Percentiles rank a stretch among this genome's conserved stretches.
Evolutionary conservation across 92 coral and sea anemone genomes (phyloP).

Genomic region (Palythoa grandiflora): DNA sequence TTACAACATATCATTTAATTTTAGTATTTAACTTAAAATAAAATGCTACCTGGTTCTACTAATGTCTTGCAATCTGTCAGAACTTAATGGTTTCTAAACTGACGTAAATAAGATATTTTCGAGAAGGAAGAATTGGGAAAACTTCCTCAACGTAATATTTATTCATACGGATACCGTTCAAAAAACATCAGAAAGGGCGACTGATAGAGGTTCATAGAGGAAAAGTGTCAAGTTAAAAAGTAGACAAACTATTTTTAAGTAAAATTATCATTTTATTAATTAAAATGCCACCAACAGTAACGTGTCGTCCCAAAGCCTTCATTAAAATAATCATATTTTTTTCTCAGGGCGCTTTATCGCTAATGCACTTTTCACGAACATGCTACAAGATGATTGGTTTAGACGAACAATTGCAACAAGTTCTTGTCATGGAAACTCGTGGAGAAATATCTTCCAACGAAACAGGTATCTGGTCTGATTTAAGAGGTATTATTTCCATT

Average conservation of each 20-base stretch:
- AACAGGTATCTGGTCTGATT: slow-evolving; percentile 74
- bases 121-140: not conserved
- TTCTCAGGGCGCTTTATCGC: slow-evolving; percentile 2
- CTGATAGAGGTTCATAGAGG: not conserved
- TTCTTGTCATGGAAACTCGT: slow-evolving; percentile 35
- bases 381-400: slow-evolving; percentile 45
- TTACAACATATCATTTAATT: not conserved
- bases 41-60: not conserved
- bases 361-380: slow-evolving; percentile 27
- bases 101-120: not conserved
- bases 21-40: not conserved
- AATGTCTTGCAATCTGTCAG: slow-evolving; percentile 1
- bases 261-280: slow-evolving; percentile 68
- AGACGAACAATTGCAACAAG: slow-evolving; percentile 37
- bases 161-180: not conserved
- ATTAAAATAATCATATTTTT: slow-evolving; percentile 36
- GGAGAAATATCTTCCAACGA: slow-evolving; percentile 48
- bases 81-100: not conserved
- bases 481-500: slow-evolving; percentile 63
- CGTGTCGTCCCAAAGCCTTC: slow-evolving; percentile 34
- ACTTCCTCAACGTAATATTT: not conserved
- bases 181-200: not conserved
- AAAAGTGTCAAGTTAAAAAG: not conserved
- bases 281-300: slow-evolving; percentile 57
- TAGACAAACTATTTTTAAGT: slow-evolving; percentile 41